Conservation (phyloP, 2,113 vertebrate species). For the Stercorarius parasiticus region DNA sequence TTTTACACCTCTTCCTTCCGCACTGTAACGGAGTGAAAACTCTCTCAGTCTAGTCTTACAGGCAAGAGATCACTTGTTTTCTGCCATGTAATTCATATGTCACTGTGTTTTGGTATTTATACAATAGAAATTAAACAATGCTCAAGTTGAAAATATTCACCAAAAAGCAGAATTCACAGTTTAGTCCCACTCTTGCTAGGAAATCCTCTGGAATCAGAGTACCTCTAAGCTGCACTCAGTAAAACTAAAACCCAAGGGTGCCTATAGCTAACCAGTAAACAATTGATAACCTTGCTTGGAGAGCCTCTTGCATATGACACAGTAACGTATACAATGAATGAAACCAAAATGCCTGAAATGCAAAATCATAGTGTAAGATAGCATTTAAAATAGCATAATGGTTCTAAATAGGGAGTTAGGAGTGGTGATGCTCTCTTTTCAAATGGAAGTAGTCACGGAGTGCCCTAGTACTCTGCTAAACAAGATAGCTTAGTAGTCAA, state of each 20-base stretch:
- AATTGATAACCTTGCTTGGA: neutral
- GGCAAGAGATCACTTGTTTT: neutral
- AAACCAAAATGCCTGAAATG: neutral
- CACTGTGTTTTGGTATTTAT: neutral
- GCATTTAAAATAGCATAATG: neutral
- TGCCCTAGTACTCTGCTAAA: neutral
- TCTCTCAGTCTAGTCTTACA: neutral
- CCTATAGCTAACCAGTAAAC: neutral
- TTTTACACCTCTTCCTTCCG: neutral
- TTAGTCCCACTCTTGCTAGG: neutral
- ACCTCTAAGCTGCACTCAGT: neutral
- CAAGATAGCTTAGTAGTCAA: neutral
- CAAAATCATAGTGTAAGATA: neutral
- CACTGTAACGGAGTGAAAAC: neutral
- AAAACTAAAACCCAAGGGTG: neutral
- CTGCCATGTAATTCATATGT: neutral
- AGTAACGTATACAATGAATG: neutral
- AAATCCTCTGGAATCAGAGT: neutral
- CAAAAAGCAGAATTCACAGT: neutral
- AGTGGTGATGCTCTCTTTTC: neutral
- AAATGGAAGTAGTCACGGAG: neutral
- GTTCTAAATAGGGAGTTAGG: neutral
- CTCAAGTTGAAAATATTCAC: neutral
- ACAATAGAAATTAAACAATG: neutral
- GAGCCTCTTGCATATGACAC: neutral